phyloP scores from a whole-genome alignment of 2,113 vertebrate genomes.

The Vidua chalybeata region DNA sequence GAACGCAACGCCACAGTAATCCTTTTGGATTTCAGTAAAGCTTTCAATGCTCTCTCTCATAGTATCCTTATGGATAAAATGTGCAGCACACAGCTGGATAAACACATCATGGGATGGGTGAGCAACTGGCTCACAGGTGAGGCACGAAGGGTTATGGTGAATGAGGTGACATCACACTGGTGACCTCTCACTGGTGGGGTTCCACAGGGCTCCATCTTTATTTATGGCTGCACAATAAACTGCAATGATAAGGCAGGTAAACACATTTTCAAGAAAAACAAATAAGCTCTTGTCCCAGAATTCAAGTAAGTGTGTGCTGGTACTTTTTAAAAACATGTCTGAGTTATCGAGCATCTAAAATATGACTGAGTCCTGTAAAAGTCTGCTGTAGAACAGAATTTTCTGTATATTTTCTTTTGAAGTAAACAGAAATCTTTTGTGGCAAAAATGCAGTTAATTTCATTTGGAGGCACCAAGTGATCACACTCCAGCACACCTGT shows the following conservation, averaged over 20 bases:
- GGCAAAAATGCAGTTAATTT: not conserved
- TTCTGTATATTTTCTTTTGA: not conserved
- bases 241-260: not conserved
- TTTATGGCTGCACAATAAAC: not conserved
- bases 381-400: not conserved
- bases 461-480: not conserved
- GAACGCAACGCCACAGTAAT: too few species aligned
- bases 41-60: fast-evolving
- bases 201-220: not conserved
- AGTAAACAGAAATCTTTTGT: not conserved
- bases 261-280: not conserved
- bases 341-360: not conserved
- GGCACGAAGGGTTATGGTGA: not conserved
- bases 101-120: not conserved
- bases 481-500: not conserved
- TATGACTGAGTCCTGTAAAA: not conserved
- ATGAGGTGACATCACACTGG: not conserved
- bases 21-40: not conserved
- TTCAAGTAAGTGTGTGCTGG: not conserved
- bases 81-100: not conserved
- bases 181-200: not conserved
- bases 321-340: not conserved
- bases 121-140: not conserved
- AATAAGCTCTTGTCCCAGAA: not conserved
- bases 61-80: not conserved